A percentile compares a stretch with the other conserved stretches of the same genome.
Conservation (phyloP, 2,113 vertebrate genomes). For the Tichodroma muraria region DNA sequence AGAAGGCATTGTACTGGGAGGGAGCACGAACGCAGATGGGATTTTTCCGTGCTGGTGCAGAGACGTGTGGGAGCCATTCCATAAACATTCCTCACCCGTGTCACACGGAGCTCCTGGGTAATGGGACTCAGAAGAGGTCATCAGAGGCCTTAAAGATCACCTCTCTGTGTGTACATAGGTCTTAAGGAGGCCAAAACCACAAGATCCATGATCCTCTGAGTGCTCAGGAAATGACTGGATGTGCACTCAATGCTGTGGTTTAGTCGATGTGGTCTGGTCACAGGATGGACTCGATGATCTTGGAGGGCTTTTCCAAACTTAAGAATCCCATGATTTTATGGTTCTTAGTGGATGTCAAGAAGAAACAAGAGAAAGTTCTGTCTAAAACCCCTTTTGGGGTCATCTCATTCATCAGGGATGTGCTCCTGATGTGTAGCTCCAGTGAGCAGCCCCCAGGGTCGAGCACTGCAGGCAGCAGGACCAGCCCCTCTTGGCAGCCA, state of each 20-base stretch:
- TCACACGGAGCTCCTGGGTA: not conserved
- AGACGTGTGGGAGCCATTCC: not conserved
- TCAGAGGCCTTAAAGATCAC: not conserved
- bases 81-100: not conserved
- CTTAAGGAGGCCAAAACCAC: not conserved
- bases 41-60: not conserved
- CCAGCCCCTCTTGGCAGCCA: not conserved
- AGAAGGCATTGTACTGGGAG: not conserved
- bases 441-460: fast-evolving
- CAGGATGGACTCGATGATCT: fast-evolving
- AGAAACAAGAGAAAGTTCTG: not conserved
- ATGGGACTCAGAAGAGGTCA: not conserved
- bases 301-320: not conserved
- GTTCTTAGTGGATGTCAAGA: not conserved
- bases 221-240: not conserved
- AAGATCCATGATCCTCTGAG: fast-evolving
- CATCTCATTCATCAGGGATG: not conserved
- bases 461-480: not conserved
- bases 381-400: not conserved
- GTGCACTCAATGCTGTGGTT: not conserved
- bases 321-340: not conserved
- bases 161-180: not conserved
- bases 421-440: fast-evolving
- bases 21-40: fast-evolving
- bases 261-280: not conserved